Conservation (phyloP, 2,113 vertebrate genomes). For the Malaclemys terrapin region DNA sequence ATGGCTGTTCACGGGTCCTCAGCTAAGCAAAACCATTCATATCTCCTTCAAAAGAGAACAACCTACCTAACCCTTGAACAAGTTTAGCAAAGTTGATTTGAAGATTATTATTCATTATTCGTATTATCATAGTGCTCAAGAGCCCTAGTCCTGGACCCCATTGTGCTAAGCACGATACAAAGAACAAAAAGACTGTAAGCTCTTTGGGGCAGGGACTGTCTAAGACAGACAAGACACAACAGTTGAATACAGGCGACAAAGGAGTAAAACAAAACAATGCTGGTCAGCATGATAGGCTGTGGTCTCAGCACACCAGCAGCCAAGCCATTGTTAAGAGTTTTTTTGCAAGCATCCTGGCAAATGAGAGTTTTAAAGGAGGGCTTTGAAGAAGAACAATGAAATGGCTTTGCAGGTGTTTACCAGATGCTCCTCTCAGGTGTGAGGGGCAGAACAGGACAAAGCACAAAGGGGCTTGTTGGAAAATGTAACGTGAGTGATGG, state of each 20-base stretch:
- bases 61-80: background rate
- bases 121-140: background rate
- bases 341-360: background rate
- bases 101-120: background rate
- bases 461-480: background rate
- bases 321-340: background rate
- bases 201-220: background rate
- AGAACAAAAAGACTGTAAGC: background rate
- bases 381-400: background rate
- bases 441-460: background rate
- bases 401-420: background rate
- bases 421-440: background rate
- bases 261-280: background rate
- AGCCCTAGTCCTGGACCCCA: background rate
- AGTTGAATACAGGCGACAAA: background rate
- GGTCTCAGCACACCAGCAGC: background rate
- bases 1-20: background rate
- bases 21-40: background rate
- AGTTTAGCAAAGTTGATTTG: background rate
- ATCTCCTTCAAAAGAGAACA: background rate
- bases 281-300: background rate
- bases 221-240: background rate
- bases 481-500: background rate
- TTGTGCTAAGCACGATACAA: background rate
- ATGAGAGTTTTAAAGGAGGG: background rate